Evolutionary conservation across 2,888 invertebrate genomes (phyloP), one percentile per base, ranked within the genome.

Genomic region (Andrena haemorrhoa): DNA sequence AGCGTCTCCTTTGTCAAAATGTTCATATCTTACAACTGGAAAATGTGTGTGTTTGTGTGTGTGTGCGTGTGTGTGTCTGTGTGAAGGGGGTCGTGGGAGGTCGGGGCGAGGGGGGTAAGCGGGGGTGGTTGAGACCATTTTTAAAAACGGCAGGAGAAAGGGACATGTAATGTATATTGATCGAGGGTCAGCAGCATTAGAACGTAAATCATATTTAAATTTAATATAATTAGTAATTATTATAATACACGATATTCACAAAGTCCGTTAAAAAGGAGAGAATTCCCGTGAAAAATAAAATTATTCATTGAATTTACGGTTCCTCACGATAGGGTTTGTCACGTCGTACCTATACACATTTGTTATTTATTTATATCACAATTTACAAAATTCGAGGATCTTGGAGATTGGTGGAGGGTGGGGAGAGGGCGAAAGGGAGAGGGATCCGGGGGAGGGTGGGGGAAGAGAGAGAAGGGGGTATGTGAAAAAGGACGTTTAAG

Each of bases 201-300:
- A 93, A 92, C 90, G 91, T 90, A 93, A 92, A 91, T 91, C 92
- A 91, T 92, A 90, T 88, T 90, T 92, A 91, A 93, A 92, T 93
- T 93, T 93, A 93, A 92, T 93, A 87, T 92, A 93, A 93, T 92
- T 92, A 92, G 91, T 92, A 93, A 91, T 93, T 91, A 92, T 92
- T 93, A 94, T 93, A 93, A 93, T 93, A 93, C 93, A 94, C 90
- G 92, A 93, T 94, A 94, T 94, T 93, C 93, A 94, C 93, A 94
- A 91, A 92, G 91, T 92, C 90, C 89, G 90, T 93, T 89, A 92
- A 92, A 92, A 92, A 89, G 89, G 81, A 84, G 84, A 86, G 86
- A 84, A 75, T 86, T 89, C 82, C 85, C 89, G 79, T 89, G 87
- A 85, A 85, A 91, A 91, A 88, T 89, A 91, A 91, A 89, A 91